Evolutionary conservation across 1,140 invertebrate genomes (phyloP), one percentile per base, ranked within the genome.

Genomic region (Drosophila elegans): DNA sequence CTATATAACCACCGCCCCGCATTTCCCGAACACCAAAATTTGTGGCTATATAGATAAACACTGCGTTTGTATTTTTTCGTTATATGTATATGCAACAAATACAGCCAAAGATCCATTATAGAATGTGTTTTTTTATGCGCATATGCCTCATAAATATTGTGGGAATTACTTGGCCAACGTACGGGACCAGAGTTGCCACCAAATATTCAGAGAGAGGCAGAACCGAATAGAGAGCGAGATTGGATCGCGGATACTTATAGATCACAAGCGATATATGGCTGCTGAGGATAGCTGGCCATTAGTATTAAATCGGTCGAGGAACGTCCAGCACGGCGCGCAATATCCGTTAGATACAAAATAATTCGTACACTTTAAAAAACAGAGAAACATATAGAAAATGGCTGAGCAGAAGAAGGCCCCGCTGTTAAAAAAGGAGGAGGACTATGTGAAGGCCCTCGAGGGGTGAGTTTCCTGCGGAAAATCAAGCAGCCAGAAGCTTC

Each of bases 371-470:
- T 42, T 48, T 11, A 38, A 16, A 62, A 44, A 44, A 62, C 44
- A 42, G 10, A 60, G 46, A 76, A 39, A 53, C 27, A 68, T 34
- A 68, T 39, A 48, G 7, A 72, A 79, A 68, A 92, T 92, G 91
- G 91, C 91, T 74, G 91, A 92, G 61, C 91, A 92, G 67, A 92
- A 92, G 75, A 92, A 92, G 81, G 91, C 91, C 61, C 91, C 91
- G 46, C 74, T 92, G 42, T 60, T 92, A 60, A 92, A 60, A 51
- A 91, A 91, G 69, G 91, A 92, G 75, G 91, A 92, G 73, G 91
- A 92, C 51, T 92, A 75, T 51, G 83, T 91, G 41, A 92, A 92
- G 82, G 91, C 90, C 51, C 63, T 92, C 6, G 91, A 92, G 13
- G 91, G 91, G 91, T 92, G 81, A 80, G 74, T 66, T 49, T 29